Evolutionary conservation across 2,888 invertebrate species (phyloP), one percentile per base, ranked within the genome.

Genomic region (Latrodectus elegans): DNA sequence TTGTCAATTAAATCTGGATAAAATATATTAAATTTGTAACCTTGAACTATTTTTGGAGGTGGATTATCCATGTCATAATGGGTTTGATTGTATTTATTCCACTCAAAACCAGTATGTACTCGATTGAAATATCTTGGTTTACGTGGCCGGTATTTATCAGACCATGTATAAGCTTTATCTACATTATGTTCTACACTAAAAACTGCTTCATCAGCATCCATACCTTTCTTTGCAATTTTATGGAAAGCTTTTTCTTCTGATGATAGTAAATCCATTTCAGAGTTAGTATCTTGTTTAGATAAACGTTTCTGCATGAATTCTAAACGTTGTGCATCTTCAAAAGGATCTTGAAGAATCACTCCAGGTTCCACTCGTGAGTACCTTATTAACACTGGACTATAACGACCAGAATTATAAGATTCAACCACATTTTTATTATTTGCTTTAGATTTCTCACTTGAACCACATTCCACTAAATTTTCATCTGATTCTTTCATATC

Each of bases 21-120:
- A 93, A 99, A 99, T 91, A 99, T 99, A 93, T 99, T 99, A 93
- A 99, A 99, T 93, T 99, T 99, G 94, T 99, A 99, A 10, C 99
- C 99, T 93, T 99, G 99, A 0, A 99, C 99, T 91, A 99, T 99
- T 94, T 99, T 99, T 0, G 99, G 99, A 11, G 99, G 99, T 77
- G 99, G 99, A 93, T 99, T 99, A 93, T 99, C 99, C 96, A 99
- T 98, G 92, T 99, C 99, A 93, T 99, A 99, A 93, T 99, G 99
- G 1, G 99, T 99, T 93, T 99, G 99, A 93, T 99, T 99, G 93
- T 99, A 99, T 93, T 99, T 99, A 93, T 99, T 99, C 99, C 99
- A 99, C 92, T 99, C 99, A 93, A 99, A 99, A 17, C 99, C 99
- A 0, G 97, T 97, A 92, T 97, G 97, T 10, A 94, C 94, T 88